Evolutionary conservation across 2,113 vertebrate genomes (phyloP).

Genomic region (Sinosuthora webbiana): DNA sequence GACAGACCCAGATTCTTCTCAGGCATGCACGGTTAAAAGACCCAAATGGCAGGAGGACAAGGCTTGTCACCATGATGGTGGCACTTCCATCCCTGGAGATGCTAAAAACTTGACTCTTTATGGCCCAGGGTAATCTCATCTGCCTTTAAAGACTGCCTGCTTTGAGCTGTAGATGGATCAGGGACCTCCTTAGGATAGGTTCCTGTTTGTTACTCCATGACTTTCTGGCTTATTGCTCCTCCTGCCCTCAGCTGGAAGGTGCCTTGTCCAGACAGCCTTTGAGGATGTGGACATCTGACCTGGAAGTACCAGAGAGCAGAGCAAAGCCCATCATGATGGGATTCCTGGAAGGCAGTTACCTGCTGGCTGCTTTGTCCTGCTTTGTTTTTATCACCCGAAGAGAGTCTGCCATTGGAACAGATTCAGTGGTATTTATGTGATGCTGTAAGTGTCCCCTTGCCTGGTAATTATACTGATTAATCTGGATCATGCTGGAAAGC

Average conservation of each 20-base stretch:
- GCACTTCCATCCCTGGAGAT: not conserved
- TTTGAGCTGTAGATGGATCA: not conserved
- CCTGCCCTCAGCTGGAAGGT: not conserved
- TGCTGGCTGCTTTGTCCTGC: not conserved
- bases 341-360: not conserved
- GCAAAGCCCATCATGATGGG: not conserved
- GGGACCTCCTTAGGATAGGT: not conserved
- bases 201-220: not conserved
- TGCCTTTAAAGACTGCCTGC: not conserved
- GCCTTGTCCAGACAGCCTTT: not conserved
- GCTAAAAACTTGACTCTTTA: not conserved
- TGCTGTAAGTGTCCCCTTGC: slow-evolving; percentile 24
- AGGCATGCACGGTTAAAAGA: not conserved
- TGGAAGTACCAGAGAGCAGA: not conserved
- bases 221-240: not conserved
- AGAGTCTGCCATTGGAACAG: not conserved
- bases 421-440: not conserved
- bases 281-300: not conserved
- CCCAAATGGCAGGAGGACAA: not conserved
- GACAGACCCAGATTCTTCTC: not conserved
- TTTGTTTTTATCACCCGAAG: not conserved
- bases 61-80: not conserved
- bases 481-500: slow-evolving; percentile 40
- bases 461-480: slow-evolving; percentile 56
- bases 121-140: not conserved